Evolutionary conservation across 2,113 vertebrate species (phyloP).

Genomic region (Siniperca chuatsi): DNA sequence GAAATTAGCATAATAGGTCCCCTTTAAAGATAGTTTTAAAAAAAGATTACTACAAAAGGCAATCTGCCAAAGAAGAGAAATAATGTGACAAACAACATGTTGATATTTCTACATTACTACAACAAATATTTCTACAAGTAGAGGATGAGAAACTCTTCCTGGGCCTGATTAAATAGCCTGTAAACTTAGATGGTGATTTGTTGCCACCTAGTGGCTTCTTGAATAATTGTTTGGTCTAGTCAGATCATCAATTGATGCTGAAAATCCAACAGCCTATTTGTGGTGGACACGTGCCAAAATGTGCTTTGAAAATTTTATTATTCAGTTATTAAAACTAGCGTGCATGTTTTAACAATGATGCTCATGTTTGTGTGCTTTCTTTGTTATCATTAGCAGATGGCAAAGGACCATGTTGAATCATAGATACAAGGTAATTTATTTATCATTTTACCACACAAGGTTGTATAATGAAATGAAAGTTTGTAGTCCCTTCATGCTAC

Average conservation of each 20-base stretch:
- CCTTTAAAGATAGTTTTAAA: background rate
- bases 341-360: too few relatives aligned
- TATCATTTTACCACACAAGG: too few relatives aligned
- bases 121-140: background rate
- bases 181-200: background rate
- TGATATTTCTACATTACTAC: background rate
- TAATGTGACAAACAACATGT: background rate
- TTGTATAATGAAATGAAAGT: too few relatives aligned
- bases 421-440: too few relatives aligned
- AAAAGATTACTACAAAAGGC: background rate
- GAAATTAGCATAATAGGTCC: too few relatives aligned
- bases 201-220: constrained; percentile 42
- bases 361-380: background rate
- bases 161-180: background rate
- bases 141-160: background rate
- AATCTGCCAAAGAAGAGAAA: background rate
- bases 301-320: background rate
- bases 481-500: too few relatives aligned
- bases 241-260: background rate
- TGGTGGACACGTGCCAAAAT: background rate
- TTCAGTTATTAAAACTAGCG: too few relatives aligned
- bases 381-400: too few relatives aligned
- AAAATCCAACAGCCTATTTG: background rate
- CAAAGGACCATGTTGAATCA: too few relatives aligned
- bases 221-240: background rate